These are phyloP conservation scores for Colistium nudipinnis DNA, from an alignment of 2,113 vertebrate species.

Conservation along the genomic window DNA sequence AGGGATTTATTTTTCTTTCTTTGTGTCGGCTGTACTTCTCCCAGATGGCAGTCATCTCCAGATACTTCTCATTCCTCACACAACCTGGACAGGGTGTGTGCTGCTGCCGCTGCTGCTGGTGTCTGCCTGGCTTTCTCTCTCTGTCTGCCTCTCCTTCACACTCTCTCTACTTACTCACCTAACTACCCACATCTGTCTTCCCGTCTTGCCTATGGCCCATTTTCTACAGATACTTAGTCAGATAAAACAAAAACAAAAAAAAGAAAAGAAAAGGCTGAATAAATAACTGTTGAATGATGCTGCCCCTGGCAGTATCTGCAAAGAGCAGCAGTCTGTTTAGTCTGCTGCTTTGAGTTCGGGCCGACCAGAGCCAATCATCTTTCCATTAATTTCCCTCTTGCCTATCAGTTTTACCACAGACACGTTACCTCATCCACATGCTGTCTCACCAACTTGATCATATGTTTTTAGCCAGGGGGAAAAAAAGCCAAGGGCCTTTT, in stretches of 20 bases:
- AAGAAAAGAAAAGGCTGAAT: slow-evolving; percentile 67
- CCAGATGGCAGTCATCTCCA: slow-evolving; percentile 82
- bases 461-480: slow-evolving; percentile 1
- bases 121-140: slow-evolving; percentile 54
- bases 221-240: slow-evolving; percentile 63
- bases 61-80: slow-evolving; percentile 80
- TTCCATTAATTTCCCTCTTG: slow-evolving; percentile 50
- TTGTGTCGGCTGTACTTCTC: slow-evolving; percentile 74
- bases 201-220: slow-evolving; percentile 39
- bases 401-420: slow-evolving; percentile 45
- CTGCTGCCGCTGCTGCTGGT: slow-evolving; percentile 37
- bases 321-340: slow-evolving; percentile 64
- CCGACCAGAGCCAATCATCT: slow-evolving; percentile 45
- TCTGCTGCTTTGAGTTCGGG: slow-evolving; percentile 65
- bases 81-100: slow-evolving; percentile 80
- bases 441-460: slow-evolving; percentile 21
- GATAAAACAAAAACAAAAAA: slow-evolving; percentile 31
- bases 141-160: slow-evolving; percentile 45
- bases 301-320: slow-evolving; percentile 46
- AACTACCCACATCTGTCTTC: slow-evolving; percentile 73
- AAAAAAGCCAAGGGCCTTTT: slow-evolving; percentile 32
- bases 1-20: slow-evolving; percentile 79
- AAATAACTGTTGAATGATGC: slow-evolving; percentile 70
- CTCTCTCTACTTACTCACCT: slow-evolving; percentile 56
- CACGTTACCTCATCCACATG: slow-evolving; percentile 30